These are phyloP conservation scores for Passerina amoena DNA, from an alignment of 2,113 vertebrate genomes.

Conservation along the genomic window DNA sequence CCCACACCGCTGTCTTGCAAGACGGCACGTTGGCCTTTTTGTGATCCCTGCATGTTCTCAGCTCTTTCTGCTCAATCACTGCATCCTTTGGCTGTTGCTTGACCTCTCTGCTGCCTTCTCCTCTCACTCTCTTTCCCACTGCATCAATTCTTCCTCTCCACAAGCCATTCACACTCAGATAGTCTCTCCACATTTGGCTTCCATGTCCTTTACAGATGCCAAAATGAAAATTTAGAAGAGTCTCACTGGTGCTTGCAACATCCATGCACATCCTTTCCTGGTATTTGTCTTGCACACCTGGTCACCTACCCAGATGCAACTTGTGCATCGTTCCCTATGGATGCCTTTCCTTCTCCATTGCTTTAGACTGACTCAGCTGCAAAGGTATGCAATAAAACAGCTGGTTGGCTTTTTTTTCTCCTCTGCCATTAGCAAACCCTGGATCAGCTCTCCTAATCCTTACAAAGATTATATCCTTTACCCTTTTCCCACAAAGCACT, in stretches of 20 bases:
- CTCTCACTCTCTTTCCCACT: neutral
- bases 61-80: neutral
- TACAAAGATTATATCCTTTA: neutral
- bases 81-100: neutral
- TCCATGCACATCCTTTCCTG: neutral
- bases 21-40: neutral
- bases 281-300: neutral
- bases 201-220: neutral
- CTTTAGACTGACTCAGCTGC: neutral
- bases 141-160: neutral
- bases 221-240: neutral
- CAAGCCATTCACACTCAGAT: neutral
- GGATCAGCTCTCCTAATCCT: constrained; percentile 28
- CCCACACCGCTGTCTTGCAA: neutral
- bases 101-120: neutral
- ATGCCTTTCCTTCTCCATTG: neutral
- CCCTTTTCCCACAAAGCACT: neutral
- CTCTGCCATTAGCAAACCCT: neutral
- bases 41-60: neutral
- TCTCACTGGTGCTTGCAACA: rapidly evolving
- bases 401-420: neutral
- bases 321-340: neutral
- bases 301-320: neutral
- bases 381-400: neutral
- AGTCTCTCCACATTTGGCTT: neutral